Evolutionary conservation across 2,797 vertebrate species (phyloP), one percentile per base, ranked within the genome.

Genomic region (Micrastur ruficollis): DNA sequence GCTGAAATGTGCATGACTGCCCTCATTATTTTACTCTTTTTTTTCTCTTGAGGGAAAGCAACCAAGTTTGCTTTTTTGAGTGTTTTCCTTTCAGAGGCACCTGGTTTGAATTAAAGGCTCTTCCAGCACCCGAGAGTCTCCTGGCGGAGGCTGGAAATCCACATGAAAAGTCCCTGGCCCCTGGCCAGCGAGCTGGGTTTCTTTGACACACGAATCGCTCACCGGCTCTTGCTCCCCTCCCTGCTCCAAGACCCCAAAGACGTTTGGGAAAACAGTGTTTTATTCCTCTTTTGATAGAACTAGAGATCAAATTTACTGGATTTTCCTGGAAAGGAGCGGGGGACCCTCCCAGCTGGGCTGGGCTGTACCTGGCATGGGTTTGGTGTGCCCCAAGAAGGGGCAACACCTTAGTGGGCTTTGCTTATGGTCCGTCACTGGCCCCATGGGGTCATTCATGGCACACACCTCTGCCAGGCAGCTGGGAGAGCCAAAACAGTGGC

Each of bases 91-190:
- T 93, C 81, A 89, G 78, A 97, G 96, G 89, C 97, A 98, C 97
- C 97, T 98, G 97, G 97, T 97, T 97, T 97, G 94, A 97, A 97
- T 98, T 98, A 97, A 95, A 95, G 70, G 81, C 89, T 96, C 83
- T 91, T 97, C 96, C 94, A 97, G 96, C 96, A 94, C 95, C 96
- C 92, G 86, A 97, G 96, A 97, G 95, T 97, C 95, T 97, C 96
- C 97, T 97, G 97, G 96, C 81, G 0, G 93, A 84, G 95, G 70
- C 91, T 97, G 78, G 88, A 93, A 98, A 98, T 96, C 96, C 97
- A 97, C 95, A 98, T 97, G 97, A 97, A 95, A 98, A 95, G 87
- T 94, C 83, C 88, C 95, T 96, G 96, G 97, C 82, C 65, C 25
- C 22, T 3, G 3, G 95, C 98, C 97, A 96, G 79, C 0, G 40